Percentiles rank a stretch among this genome's conserved stretches.
Conservation (phyloP, 2,113 vertebrate species). For the Eurypyga helias region DNA sequence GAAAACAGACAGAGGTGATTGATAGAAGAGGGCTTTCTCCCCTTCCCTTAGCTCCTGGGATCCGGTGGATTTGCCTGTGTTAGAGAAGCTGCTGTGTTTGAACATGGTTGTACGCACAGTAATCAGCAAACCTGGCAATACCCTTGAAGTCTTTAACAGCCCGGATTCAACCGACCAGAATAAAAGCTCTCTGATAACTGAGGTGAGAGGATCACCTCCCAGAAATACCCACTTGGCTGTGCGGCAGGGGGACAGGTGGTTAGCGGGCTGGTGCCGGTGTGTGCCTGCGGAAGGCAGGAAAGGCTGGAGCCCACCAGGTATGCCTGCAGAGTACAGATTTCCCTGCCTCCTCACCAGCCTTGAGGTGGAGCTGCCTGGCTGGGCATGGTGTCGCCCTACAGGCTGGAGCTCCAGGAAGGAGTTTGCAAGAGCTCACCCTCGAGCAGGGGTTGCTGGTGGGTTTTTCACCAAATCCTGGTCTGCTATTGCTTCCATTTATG, state of each 20-base stretch:
- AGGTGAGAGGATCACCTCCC: not conserved
- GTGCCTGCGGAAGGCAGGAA: not conserved
- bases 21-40: not conserved
- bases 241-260: not conserved
- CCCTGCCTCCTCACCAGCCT: not conserved
- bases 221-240: not conserved
- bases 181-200: not conserved
- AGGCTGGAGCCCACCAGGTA: not conserved
- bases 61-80: not conserved
- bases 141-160: not conserved
- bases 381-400: fast-evolving
- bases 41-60: not conserved
- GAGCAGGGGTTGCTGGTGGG: not conserved
- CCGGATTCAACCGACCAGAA: not conserved
- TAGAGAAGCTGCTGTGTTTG: not conserved
- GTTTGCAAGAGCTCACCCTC: not conserved
- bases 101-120: fast-evolving
- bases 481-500: not conserved
- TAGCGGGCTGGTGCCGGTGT: fast-evolving
- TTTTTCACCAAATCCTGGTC: not conserved
- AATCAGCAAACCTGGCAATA: not conserved
- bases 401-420: not conserved
- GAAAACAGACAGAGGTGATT: not conserved
- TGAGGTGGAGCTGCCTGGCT: not conserved
- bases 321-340: not conserved